Conservation (phyloP, 2,888 invertebrate species). For the Oscheius myriophilus region DNA sequence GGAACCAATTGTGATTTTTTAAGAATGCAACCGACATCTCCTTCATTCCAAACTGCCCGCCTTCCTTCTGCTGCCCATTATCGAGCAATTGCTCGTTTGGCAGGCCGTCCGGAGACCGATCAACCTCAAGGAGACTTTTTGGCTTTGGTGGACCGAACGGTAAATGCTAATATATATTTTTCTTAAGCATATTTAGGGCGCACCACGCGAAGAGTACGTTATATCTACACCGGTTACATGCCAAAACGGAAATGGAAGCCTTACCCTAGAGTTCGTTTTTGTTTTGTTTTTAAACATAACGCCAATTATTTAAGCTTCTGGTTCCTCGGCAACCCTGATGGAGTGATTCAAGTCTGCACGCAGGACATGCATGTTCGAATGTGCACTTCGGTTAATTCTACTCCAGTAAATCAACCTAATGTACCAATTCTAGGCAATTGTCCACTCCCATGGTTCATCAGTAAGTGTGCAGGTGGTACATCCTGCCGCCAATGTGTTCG, state of each 20-base stretch:
- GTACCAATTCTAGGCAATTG: conserved; percentile 51
- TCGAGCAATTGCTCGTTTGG: conserved; percentile 37
- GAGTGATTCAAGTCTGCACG: conserved; percentile 59
- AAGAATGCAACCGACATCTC: conserved; percentile 41
- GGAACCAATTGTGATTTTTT: not conserved
- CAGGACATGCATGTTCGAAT: conserved; percentile 51
- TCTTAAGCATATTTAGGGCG: not conserved
- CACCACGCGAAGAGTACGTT: conserved; percentile 49
- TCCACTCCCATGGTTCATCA: conserved; percentile 41
- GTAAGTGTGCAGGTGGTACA: conserved; percentile 61
- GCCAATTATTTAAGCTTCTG: conserved; percentile 58
- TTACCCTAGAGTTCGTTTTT: conserved; percentile 52
- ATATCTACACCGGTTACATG: conserved; percentile 58
- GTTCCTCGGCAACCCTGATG: conserved; percentile 47
- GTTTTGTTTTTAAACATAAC: no score
- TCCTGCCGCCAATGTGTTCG: conserved; percentile 55
- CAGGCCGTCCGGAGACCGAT: conserved; percentile 32
- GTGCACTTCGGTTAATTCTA: conserved; percentile 58
- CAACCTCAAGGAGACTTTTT: conserved; percentile 51
- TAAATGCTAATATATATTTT: conserved; percentile 21
- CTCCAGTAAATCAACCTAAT: no score
- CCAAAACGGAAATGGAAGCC: conserved; percentile 59
- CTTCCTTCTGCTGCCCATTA: conserved; percentile 42
- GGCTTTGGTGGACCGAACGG: conserved; percentile 51
- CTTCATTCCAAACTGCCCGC: conserved; percentile 36